phyloP scores from a whole-genome alignment of 2,113 vertebrate species.

The Pelobates fuscus region DNA sequence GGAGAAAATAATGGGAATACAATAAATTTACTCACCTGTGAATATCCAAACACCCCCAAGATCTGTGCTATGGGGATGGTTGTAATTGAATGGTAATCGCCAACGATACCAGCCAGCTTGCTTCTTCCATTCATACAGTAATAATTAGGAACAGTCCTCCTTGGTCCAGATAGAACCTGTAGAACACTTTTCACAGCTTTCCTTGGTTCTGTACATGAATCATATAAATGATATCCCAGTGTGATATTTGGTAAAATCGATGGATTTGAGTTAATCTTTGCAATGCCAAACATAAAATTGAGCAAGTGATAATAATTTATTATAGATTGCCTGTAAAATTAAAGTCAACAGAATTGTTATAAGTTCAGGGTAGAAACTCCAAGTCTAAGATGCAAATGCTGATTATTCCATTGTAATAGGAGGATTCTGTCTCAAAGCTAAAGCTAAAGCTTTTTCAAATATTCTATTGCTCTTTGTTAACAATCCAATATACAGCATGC shows the following conservation, averaged over 20 bases:
- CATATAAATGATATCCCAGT: background rate
- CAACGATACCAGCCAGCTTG: background rate
- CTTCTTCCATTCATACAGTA: background rate
- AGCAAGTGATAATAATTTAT: background rate
- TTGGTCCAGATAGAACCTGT: conserved; percentile 2
- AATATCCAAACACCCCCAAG: background rate
- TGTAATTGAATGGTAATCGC: background rate
- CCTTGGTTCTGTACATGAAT: background rate
- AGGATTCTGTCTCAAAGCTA: too few relatives aligned
- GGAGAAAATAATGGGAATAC: too few relatives aligned
- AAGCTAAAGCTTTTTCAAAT: too few relatives aligned
- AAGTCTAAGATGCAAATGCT: too few relatives aligned
- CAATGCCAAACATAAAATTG: background rate
- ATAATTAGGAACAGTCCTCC: background rate
- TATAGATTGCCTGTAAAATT: background rate
- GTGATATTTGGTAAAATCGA: background rate
- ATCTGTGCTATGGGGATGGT: conserved; percentile 2
- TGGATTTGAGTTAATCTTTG: background rate
- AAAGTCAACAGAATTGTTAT: too few relatives aligned
- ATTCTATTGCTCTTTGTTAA: too few relatives aligned
- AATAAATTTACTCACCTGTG: conserved; percentile 17
- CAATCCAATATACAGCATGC: too few relatives aligned
- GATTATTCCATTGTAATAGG: too few relatives aligned
- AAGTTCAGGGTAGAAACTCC: too few relatives aligned
- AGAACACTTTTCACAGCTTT: background rate